These are phyloP conservation scores for Pachymerium ferrugineum DNA, from an alignment of 2,888 invertebrate species.

Conservation along the genomic window DNA sequence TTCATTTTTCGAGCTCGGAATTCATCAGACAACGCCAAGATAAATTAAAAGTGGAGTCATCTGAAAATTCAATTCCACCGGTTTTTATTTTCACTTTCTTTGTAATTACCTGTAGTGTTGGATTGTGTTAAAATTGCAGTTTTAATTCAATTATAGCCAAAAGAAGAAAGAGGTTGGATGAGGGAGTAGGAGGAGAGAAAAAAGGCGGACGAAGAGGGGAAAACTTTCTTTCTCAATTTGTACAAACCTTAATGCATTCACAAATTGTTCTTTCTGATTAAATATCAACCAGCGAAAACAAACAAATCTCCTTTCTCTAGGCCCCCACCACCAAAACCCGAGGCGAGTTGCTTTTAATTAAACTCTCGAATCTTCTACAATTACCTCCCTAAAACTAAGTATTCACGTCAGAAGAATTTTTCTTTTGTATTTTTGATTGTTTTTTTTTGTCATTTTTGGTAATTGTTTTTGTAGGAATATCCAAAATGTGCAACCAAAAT, in stretches of 20 bases:
- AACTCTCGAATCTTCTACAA: background rate
- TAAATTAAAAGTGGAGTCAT: constrained; percentile 16
- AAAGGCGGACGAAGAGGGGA: background rate
- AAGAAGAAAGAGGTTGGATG: background rate
- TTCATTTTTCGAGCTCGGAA: background rate
- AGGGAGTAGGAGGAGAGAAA: background rate
- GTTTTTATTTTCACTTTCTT: constrained; percentile 12
- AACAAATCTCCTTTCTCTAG: background rate
- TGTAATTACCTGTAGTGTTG: constrained; percentile 1
- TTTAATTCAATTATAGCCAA: constrained; percentile 4
- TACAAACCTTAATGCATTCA: constrained; percentile 5
- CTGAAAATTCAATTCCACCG: constrained; percentile 5
- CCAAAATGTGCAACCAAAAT: too few species aligned
- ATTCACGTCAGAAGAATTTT: too few species aligned
- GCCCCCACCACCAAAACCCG: background rate
- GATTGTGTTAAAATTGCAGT: constrained; percentile 16
- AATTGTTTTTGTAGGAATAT: too few species aligned
- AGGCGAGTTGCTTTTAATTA: background rate
- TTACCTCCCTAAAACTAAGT: background rate
- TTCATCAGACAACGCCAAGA: constrained; percentile 4
- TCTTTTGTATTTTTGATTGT: too few species aligned
- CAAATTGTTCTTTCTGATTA: constrained; percentile 19
- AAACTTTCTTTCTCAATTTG: constrained; percentile 11
- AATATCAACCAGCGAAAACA: background rate
- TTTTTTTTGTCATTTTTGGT: too few species aligned